A percentile compares a stretch with the other conserved stretches of the same genome.
Evolutionary conservation across 1,140 invertebrate genomes (phyloP).

Genomic region (Pollicipes pollicipes): DNA sequence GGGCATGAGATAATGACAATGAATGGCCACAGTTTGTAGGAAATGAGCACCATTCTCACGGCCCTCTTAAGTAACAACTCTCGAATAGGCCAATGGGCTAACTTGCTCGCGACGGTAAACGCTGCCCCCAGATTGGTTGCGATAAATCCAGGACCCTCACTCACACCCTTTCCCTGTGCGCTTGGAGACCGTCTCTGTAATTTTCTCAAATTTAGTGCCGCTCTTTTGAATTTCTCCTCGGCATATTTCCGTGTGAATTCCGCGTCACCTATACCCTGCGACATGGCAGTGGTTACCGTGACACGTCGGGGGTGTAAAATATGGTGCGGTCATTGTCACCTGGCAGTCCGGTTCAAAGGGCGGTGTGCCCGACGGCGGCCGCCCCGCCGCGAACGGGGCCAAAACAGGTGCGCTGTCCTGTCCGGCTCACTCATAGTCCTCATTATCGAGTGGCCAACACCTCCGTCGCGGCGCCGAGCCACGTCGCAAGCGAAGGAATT

Average conservation of each 20-base stretch:
- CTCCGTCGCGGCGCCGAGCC: background rate
- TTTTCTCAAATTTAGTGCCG: background rate
- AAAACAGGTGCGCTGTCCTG: background rate
- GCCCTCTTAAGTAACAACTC: background rate
- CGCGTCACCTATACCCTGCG: background rate
- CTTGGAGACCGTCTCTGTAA: background rate
- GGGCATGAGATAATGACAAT: too few relatives aligned
- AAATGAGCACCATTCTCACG: background rate
- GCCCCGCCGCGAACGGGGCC: too few relatives aligned
- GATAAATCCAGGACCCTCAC: background rate
- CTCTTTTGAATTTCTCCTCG: background rate
- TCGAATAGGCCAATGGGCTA: background rate
- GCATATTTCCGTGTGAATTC: background rate
- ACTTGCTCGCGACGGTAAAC: background rate
- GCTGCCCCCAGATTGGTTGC: background rate
- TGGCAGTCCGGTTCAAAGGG: background rate
- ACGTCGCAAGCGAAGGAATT: background rate
- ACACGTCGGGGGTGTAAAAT: background rate
- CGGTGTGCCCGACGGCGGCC: too few relatives aligned
- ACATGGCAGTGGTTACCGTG: background rate
- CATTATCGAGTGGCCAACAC: background rate
- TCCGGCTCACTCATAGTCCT: background rate
- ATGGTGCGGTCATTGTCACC: background rate
- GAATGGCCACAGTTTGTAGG: too few relatives aligned
- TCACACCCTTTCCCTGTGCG: background rate